Evolutionary conservation across 2,888 invertebrate genomes (phyloP), one percentile per base, ranked within the genome.

Genomic region (Cantharis rufa): DNA sequence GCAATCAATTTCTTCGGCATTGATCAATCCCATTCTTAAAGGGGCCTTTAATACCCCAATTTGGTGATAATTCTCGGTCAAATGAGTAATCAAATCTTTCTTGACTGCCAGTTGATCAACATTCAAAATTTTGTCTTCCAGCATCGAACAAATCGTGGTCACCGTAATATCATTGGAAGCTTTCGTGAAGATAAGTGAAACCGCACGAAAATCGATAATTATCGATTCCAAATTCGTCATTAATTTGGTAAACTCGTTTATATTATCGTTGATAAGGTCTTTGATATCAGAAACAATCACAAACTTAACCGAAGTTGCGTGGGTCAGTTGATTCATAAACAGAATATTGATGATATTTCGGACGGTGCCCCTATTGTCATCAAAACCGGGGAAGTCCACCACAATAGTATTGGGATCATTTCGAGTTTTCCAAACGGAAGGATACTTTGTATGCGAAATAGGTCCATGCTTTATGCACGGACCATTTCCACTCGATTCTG

Each of bases 161-260:
- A 15, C 62, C 0, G 4, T 69, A 62, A 62, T 32, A 16, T 71
- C 24, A 13, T 63, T 69, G 5, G 16, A 15, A 48, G 74, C 77
- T 18, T 77, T 77, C 2, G 77, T 77, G 24, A 74, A 77, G 1
- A 77, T 69, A 9, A 77, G 21, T 1, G 71, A 77, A 69, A 77
- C 28, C 9, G 71, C 63, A 62, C 62, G 61, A 24, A 62, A 69
- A 16, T 73, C 70, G 3, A 13, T 18, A 27, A 70, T 21, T 9
- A 70, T 18, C 2, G 16, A 15, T 32, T 77, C 63, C 16, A 77
- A 28, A 24, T 73, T 73, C 11, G 15, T 27, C 15, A 77, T 68
- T 10, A 68, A 32, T 11, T 28, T 61, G 10, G 68, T 70, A 32
- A 77, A 77, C 3, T 10, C 24, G 3, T 63, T 27, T 1, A 77